Percentiles rank a stretch among this genome's conserved stretches.
Conservation (phyloP, 1,140 invertebrate genomes). For the Dryas iulia region DNA sequence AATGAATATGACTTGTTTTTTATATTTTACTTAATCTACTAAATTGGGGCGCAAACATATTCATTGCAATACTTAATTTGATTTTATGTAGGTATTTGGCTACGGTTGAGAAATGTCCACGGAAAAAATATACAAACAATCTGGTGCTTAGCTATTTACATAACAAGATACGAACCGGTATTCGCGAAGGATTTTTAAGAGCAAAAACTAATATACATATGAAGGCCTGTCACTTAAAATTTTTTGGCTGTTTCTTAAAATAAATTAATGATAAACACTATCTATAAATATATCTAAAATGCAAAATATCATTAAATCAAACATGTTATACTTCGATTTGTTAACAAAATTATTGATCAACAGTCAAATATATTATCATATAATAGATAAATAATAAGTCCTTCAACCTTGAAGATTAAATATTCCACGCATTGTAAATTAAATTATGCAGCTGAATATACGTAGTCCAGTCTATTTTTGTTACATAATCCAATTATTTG, state of each 20-base stretch:
- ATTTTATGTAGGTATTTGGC: neutral
- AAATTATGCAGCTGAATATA: neutral
- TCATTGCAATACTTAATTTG: neutral
- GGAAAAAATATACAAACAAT: neutral
- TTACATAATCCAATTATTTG: neutral
- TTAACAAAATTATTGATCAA: neutral
- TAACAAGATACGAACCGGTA: neutral
- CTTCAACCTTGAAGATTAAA: constrained; percentile 9
- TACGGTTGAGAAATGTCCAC: neutral
- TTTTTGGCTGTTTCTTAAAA: neutral
- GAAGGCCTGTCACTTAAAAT: neutral
- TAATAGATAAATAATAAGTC: constrained; percentile 8
- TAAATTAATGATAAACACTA: neutral
- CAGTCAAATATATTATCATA: neutral
- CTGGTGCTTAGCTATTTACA: neutral
- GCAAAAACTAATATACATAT: neutral
- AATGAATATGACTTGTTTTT: too few species aligned
- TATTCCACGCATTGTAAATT: constrained; percentile 5
- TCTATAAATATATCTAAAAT: too few species aligned
- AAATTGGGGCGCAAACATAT: too few species aligned
- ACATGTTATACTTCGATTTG: too few species aligned
- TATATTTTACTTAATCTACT: too few species aligned
- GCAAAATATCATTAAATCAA: too few species aligned
- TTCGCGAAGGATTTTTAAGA: neutral
- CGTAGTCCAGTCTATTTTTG: neutral